Evolutionary conservation across 1,140 invertebrate genomes (phyloP), one percentile per base, ranked within the genome.

Genomic region (Eupeodes corollae): DNA sequence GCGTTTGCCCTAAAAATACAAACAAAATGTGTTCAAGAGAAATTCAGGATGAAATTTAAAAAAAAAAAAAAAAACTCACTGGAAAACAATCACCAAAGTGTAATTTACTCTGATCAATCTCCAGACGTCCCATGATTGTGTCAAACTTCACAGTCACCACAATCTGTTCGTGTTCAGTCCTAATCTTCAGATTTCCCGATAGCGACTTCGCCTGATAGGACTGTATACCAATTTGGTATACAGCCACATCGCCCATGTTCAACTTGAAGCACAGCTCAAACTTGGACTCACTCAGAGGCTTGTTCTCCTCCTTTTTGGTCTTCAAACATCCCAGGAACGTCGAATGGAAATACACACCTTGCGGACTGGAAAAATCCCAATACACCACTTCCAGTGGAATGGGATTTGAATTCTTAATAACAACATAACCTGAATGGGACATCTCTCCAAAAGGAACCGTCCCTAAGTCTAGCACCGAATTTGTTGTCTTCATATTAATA

Each of bases 51-150:
- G 34, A 21, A 21, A n/a, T n/a, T n/a, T n/a, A 6, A 45, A 37
- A n/a, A 21, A 3, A 42, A 16, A 42, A 19, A 19, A 41, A 41
- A 41, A n/a, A 31, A 78, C 78, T 78, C 74, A 87, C 85, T 32
- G 88, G 88, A 76, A 89, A 91, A 53, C 84, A 85, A 67, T 88
- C 79, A 48, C 83, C 77, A 65, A 91, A 88, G 39, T 80, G 69
- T 13, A 91, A 62, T 52, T 77, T 75, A 52, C 81, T 77, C 30
- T 80, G 73, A 18, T 76, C 72, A 35, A 82, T 73, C 47, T 73
- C 68, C 43, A 79, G 54, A 53, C 73, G 75, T 30, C 80, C 80
- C 38, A 77, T 69, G 0, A 78, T 75, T 8, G 81, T 74, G 54
- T 72, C 70, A 65, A 83, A 80, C 44, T 75, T 71, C 13, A 84